phyloP scores from a whole-genome alignment of 2,797 vertebrate genomes.

The Pangasius larnaudii region DNA sequence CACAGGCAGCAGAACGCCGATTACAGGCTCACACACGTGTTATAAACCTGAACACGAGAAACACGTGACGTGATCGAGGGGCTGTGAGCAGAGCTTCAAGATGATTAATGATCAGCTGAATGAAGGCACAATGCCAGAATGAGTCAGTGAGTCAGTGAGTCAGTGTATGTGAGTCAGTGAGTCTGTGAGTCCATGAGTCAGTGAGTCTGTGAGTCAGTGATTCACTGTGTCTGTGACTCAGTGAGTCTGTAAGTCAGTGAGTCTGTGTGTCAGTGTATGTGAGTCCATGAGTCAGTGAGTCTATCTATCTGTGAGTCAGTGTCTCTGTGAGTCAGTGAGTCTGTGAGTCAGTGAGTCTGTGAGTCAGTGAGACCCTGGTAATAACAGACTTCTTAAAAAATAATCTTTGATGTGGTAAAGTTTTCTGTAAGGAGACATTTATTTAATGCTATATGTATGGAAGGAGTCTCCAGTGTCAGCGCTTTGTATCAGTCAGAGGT shows the following conservation, averaged over 20 bases:
- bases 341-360: background rate
- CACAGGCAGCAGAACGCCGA: background rate
- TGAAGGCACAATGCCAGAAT: background rate
- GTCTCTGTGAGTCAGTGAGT: background rate
- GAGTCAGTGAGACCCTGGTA: background rate
- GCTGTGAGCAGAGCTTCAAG: background rate
- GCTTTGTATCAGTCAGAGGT: too few species aligned
- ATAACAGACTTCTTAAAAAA: too few species aligned
- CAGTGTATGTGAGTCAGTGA: background rate
- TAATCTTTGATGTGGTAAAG: too few species aligned
- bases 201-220: too few species aligned
- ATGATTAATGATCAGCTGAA: background rate
- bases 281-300: background rate
- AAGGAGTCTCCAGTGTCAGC: too few species aligned
- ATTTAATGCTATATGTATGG: too few species aligned
- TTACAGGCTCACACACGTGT: background rate
- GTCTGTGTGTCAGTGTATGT: background rate
- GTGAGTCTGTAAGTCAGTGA: background rate
- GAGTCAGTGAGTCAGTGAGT: background rate
- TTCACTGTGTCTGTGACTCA: background rate
- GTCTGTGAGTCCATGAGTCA: background rate
- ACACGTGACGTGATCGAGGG: background rate
- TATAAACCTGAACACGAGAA: background rate
- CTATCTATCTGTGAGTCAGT: background rate
- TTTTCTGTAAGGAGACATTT: too few species aligned